Evolutionary conservation across 2,888 invertebrate species (phyloP), one percentile per base, ranked within the genome.

Genomic region (Catonia carolina): DNA sequence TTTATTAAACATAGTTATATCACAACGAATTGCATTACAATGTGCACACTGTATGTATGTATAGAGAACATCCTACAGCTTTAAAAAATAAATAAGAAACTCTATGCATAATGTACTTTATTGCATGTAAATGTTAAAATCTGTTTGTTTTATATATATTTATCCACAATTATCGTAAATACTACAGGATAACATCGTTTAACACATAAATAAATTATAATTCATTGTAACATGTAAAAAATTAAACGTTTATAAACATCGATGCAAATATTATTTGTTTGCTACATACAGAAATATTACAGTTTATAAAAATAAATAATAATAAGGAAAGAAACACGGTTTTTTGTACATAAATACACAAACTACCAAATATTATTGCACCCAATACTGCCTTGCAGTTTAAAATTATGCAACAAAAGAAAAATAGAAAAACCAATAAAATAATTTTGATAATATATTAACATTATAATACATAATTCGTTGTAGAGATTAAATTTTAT

Each of bases 1-100:
- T 60, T 33, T 61, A 61, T 60, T 60, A 60, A 63, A 60, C 62
- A 64, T 56, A 53, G 41, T 53, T 54, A 51, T 56, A 60, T 62
- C 62, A 64, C 61, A 64, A 64, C 64, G 53, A 64, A 64, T 64
- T 63, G 61, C 64, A 59, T 62, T 61, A 61, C 52, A 60, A 53
- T 58, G 54, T 53, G 48, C 58, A 54, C 58, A 55, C 54, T 33
- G 54, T 49, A 58, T 52, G n/a, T n/a, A n/a, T n/a, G n/a, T n/a
- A 48, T 48, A 52, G 48, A 53, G 48, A 49, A 47, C n/a, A 23
- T 51, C 6, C 20, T 37, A 36, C 20, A n/a, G 20, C 37, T 15
- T 33, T 35, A 18, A 42, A 15, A 33, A 48, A 55, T 36, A 55
- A 55, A 39, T 39, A 37, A 41, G 37, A 20, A 39, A 50, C 17